A percentile compares a stretch with the other conserved stretches of the same genome.
These are phyloP conservation scores for Zeuzera pyrina DNA, from an alignment of 2,888 invertebrate species.

Conservation along the genomic window DNA sequence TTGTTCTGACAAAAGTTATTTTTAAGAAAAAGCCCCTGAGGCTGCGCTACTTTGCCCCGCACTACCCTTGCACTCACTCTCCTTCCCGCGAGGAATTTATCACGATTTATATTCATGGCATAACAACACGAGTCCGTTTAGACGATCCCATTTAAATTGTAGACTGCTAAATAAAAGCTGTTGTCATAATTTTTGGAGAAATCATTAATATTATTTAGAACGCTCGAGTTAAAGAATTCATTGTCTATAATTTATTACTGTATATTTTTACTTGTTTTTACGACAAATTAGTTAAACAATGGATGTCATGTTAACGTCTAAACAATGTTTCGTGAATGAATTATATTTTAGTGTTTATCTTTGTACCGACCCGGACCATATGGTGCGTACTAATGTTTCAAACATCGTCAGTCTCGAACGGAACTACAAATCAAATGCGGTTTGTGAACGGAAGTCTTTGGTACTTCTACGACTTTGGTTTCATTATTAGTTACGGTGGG, in stretches of 20 bases:
- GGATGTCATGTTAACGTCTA: too few species aligned
- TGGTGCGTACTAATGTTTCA: slow-evolving; percentile 48
- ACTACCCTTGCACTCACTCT: slow-evolving; percentile 25
- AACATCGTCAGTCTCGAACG: slow-evolving; percentile 43
- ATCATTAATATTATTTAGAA: too few species aligned
- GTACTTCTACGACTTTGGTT: slow-evolving; percentile 47
- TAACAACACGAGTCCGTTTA: slow-evolving; percentile 68
- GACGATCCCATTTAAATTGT: slow-evolving; percentile 61
- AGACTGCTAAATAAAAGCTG: slow-evolving; percentile 45
- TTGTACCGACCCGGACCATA: slow-evolving; percentile 45
- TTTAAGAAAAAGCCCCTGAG: slow-evolving; percentile 72
- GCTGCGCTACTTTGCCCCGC: slow-evolving; percentile 38
- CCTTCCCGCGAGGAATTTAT: slow-evolving; percentile 66
- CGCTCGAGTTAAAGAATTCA: too few species aligned
- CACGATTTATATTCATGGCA: slow-evolving; percentile 76
- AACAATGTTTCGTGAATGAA: too few species aligned
- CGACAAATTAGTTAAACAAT: too few species aligned
- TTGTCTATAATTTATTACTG: too few species aligned
- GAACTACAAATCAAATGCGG: slow-evolving; percentile 67
- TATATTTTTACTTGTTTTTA: too few species aligned
- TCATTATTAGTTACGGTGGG: too few species aligned
- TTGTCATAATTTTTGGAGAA: too few species aligned
- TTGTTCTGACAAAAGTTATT: slow-evolving; percentile 73
- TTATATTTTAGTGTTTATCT: too few species aligned
- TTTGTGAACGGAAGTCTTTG: slow-evolving; percentile 58